A percentile compares a stretch with the other conserved stretches of the same genome.
Conservation (phyloP, 2,888 invertebrate species). For the Phengaris arion region DNA sequence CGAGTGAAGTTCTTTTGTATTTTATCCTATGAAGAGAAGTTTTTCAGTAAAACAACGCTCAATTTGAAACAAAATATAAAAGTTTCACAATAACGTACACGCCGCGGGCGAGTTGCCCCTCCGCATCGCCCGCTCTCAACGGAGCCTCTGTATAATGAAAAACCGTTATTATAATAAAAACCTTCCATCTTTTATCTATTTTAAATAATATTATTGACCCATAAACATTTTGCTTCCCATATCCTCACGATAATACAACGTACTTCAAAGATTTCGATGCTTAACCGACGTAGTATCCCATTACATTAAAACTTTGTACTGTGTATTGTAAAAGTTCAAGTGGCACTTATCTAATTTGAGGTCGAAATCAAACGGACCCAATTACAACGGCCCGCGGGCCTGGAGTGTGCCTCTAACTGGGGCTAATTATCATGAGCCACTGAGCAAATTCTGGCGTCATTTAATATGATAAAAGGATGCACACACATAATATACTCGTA, state of each 20-base stretch:
- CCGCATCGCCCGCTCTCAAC: slow-evolving; percentile 59
- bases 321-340: slow-evolving; percentile 1
- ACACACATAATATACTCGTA: too few species aligned
- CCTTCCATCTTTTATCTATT: not conserved
- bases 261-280: not conserved
- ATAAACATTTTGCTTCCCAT: not conserved
- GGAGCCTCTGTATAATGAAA: slow-evolving; percentile 56
- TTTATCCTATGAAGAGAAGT: slow-evolving; percentile 70
- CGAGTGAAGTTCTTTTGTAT: slow-evolving; percentile 71
- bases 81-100: slow-evolving; percentile 75
- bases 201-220: not conserved
- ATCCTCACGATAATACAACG: not conserved
- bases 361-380: not conserved
- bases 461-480: not conserved
- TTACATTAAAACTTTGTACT: not conserved
- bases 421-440: not conserved
- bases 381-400: not conserved
- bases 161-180: slow-evolving; percentile 45
- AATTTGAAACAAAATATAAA: slow-evolving; percentile 76
- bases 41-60: slow-evolving; percentile 75
- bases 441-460: not conserved
- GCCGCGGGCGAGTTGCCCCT: slow-evolving; percentile 68
- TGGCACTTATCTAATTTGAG: slow-evolving; percentile 9
- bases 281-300: not conserved
- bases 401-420: not conserved